These are phyloP conservation scores for Eilema sororculum DNA, from an alignment of 2,888 invertebrate species.

Conservation along the genomic window DNA sequence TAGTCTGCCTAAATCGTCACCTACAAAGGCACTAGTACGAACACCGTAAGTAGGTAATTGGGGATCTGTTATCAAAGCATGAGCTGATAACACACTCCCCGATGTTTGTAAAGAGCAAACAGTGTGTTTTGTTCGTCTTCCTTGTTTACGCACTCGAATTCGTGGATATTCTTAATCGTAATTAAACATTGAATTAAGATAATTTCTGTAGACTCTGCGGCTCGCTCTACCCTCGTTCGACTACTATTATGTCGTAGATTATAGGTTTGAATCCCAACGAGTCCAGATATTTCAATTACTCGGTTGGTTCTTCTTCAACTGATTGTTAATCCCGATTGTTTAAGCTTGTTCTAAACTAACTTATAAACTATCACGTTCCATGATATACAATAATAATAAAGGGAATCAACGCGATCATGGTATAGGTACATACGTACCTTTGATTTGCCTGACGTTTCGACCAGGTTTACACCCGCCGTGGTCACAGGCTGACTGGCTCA, in stretches of 20 bases:
- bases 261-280: not conserved
- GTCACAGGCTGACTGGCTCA: too few species aligned
- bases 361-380: too few species aligned
- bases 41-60: slow-evolving; percentile 65
- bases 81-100: slow-evolving; percentile 43
- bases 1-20: not conserved
- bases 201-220: not conserved
- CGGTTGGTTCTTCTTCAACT: not conserved
- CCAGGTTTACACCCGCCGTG: too few species aligned
- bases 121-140: slow-evolving; percentile 25
- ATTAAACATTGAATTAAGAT: not conserved
- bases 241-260: not conserved
- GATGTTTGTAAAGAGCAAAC: slow-evolving; percentile 21
- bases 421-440: too few species aligned
- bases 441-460: too few species aligned
- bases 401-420: too few species aligned
- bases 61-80: slow-evolving; percentile 60
- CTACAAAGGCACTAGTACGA: slow-evolving; percentile 13
- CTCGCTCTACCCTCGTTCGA: too few species aligned
- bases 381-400: too few species aligned
- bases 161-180: not conserved
- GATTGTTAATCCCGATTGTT: too few species aligned
- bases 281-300: not conserved
- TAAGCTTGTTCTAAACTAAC: too few species aligned
- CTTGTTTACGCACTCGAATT: slow-evolving; percentile 23